Base-by-base conservation (phyloP, 2,888 invertebrate species). In the Athrips mouffetella region DNA sequence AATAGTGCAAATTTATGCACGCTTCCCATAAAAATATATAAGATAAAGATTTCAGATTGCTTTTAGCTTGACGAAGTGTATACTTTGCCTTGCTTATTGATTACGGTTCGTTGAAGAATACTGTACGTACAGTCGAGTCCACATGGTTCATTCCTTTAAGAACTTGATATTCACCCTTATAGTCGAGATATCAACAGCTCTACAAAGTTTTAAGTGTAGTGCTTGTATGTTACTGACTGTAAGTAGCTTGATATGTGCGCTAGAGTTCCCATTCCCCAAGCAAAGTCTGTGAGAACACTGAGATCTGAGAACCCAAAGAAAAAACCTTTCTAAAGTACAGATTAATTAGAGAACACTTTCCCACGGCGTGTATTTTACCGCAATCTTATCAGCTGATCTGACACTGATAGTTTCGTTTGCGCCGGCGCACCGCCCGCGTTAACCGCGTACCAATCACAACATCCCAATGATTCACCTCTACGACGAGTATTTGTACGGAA, bases 381-480 rank as follows among this genome's bases (percentile, higher is more conserved):
- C 59, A 70, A 76, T 74, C 73, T 79, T 79, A 80, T 80, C 80
- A 61, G 59, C 47, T 54, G 54, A 62, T 65, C 68, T 63, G 76
- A 73, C 77, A 67, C 52, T 62, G 67, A 35, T 35, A 35, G 33
- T 35, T 35, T 16, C 33, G 1, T n/a, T 27, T n/a, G 6, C 31
- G 31, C 31, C n/a, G 13, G 31, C 31, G n/a, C 31, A 11, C n/a
- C 33, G 33, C 33, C 11, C 8, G 33, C 33, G 33, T n/a, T n/a
- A n/a, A n/a, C 33, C 16, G 31, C 33, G 35, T n/a, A 11, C 8
- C 25, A 25, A 40, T 31, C 41, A 48, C 45, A 48, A 41, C 42
- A 47, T 44, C 39, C 45, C 23, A 41, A 39, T 44, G 18, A 45
- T 29, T 45, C 40, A 31, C 30, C 8, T 27, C n/a, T n/a, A n/a